Percentiles rank a stretch among this genome's conserved stretches.
Evolutionary conservation across 2,888 invertebrate species (phyloP).

Genomic region (Torymus aiolomorphi): DNA sequence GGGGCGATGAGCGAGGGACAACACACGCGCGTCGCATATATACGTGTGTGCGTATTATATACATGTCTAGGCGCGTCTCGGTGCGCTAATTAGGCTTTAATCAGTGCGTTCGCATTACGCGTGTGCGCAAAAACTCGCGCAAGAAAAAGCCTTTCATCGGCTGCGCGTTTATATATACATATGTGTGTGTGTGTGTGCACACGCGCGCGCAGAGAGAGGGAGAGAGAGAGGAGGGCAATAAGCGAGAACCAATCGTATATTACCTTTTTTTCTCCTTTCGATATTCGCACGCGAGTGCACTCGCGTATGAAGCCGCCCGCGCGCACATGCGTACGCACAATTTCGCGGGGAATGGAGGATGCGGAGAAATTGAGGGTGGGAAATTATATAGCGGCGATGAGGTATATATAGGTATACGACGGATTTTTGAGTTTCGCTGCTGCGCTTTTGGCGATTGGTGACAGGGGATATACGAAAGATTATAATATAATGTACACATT

Average conservation of each 20-base stretch:
- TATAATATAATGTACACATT: no score
- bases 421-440: neutral
- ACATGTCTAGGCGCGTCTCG: neutral
- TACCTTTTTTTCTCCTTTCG: neutral
- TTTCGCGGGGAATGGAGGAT: constrained; percentile 1
- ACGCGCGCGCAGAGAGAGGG: neutral
- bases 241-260: neutral
- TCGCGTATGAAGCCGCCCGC: neutral
- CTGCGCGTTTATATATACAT: no score
- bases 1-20: constrained; percentile 9
- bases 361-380: constrained; percentile 22
- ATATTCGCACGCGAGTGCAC: neutral
- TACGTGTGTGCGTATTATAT: neutral
- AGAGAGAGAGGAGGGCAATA: neutral
- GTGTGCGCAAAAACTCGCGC: neutral
- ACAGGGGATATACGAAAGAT: neutral
- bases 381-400: neutral
- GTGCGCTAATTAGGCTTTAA: no score
- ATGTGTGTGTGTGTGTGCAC: no score
- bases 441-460: constrained; percentile 12
- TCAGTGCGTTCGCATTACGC: neutral
- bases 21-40: neutral
- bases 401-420: no score
- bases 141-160: neutral
- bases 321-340: neutral